These are phyloP conservation scores for Hirtodrosophila trivittata DNA, from an alignment of 2,888 invertebrate genomes.

Conservation along the genomic window DNA sequence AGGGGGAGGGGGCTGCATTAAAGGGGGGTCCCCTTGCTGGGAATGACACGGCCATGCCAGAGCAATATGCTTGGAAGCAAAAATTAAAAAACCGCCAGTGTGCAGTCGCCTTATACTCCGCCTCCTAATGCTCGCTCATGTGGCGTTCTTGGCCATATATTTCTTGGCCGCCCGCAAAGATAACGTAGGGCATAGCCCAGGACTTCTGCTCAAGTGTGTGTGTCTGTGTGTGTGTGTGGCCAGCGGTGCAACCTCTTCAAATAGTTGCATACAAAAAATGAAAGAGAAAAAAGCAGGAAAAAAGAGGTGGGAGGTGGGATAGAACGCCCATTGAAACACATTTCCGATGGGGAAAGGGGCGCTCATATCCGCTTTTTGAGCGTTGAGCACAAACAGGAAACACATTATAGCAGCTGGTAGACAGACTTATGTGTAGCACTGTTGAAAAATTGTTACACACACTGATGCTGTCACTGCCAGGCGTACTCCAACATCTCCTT, in stretches of 20 bases:
- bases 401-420: constrained; percentile 80
- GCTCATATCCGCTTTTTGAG: constrained; percentile 77
- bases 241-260: constrained; percentile 72
- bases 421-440: constrained; percentile 80
- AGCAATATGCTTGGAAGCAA: constrained; percentile 56
- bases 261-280: constrained; percentile 39
- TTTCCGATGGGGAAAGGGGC: constrained; percentile 58
- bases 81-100: constrained; percentile 53
- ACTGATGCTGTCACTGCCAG: constrained; percentile 69
- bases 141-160: constrained; percentile 65
- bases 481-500: constrained; percentile 53
- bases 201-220: constrained; percentile 34
- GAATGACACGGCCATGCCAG: constrained; percentile 47
- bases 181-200: constrained; percentile 48
- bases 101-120: constrained; percentile 38
- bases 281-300: constrained; percentile 17
- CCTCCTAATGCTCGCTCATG: constrained; percentile 65
- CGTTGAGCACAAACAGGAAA: constrained; percentile 79
- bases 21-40: constrained; percentile 12
- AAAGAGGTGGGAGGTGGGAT: not conserved
- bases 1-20: constrained; percentile 31
- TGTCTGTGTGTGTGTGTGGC: constrained; percentile 14
- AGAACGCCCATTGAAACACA: constrained; percentile 67
- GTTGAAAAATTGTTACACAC: constrained; percentile 78
- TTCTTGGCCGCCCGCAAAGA: constrained; percentile 73